phyloP scores from a whole-genome alignment of 2,888 invertebrate genomes.

The Cephus pygmeus region DNA sequence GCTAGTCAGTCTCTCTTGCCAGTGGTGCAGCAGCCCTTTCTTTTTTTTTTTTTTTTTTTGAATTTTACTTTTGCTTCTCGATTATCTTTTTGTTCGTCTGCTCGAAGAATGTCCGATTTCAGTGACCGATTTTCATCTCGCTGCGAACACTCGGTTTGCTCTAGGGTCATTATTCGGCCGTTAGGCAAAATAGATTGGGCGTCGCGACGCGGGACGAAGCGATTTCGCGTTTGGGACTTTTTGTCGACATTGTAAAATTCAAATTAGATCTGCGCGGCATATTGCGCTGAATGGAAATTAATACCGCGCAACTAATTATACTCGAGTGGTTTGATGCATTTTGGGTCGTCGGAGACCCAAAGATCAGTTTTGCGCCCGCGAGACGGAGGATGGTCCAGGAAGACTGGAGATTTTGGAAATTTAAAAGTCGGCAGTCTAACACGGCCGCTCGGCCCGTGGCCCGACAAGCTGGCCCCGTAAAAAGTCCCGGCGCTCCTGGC shows the following conservation, averaged over 20 bases:
- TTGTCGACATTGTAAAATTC: slow-evolving; percentile 58
- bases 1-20: neutral
- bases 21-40: neutral
- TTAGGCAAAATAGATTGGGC: slow-evolving; percentile 55
- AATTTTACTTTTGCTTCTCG: neutral
- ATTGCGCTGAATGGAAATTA: slow-evolving; percentile 64
- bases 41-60: neutral
- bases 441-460: neutral
- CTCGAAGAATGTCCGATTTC: neutral
- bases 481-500: slow-evolving; percentile 25
- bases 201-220: slow-evolving; percentile 38
- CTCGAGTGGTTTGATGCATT: slow-evolving; percentile 19
- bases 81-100: neutral
- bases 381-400: neutral
- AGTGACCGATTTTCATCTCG: neutral
- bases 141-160: neutral
- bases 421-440: neutral
- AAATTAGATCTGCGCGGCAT: slow-evolving; percentile 61
- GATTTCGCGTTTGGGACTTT: slow-evolving; percentile 49
- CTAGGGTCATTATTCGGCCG: slow-evolving; percentile 57
- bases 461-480: slow-evolving; percentile 15
- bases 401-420: neutral
- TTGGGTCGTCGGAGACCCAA: slow-evolving; percentile 10
- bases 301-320: slow-evolving; percentile 62
- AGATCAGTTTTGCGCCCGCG: neutral